Conservation (phyloP, 2,888 invertebrate genomes). For the Tetranychus piercei region DNA sequence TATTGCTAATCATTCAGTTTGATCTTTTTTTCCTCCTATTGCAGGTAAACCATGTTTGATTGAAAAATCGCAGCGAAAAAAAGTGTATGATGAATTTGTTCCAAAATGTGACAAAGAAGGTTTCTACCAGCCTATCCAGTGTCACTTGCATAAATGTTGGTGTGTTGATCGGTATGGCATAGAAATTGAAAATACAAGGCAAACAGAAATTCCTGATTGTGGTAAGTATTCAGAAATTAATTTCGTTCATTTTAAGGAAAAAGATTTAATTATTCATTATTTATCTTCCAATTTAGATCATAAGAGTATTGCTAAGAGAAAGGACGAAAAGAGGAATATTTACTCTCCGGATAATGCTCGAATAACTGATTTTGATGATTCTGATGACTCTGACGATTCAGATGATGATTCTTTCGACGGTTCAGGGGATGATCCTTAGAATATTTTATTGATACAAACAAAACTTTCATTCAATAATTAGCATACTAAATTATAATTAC, state of each 20-base stretch:
- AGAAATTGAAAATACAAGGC: slow-evolving; percentile 61
- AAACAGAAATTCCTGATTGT: slow-evolving; percentile 53
- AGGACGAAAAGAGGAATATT: background rate
- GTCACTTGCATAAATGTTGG: slow-evolving; percentile 75
- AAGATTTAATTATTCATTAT: background rate
- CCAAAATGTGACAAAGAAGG: slow-evolving; percentile 70
- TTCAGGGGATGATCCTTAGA: background rate
- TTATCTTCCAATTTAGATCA: background rate
- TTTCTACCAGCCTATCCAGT: slow-evolving; percentile 66
- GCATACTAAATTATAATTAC: background rate
- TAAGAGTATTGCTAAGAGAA: background rate
- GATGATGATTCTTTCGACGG: slow-evolving; percentile 1
- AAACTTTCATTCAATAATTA: background rate
- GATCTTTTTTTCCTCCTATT: background rate
- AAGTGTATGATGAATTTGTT: slow-evolving; percentile 46
- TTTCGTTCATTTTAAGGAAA: background rate
- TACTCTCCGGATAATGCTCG: background rate
- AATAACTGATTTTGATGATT: background rate
- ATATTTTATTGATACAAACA: background rate
- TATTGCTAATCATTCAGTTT: background rate
- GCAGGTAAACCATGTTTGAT: slow-evolving; percentile 26
- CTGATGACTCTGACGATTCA: background rate
- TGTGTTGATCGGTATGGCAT: slow-evolving; percentile 80
- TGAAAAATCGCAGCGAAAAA: slow-evolving; percentile 23
- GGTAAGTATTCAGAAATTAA: slow-evolving; percentile 40